Conservation (phyloP, 1,140 invertebrate genomes). For the Atta colombica region DNA sequence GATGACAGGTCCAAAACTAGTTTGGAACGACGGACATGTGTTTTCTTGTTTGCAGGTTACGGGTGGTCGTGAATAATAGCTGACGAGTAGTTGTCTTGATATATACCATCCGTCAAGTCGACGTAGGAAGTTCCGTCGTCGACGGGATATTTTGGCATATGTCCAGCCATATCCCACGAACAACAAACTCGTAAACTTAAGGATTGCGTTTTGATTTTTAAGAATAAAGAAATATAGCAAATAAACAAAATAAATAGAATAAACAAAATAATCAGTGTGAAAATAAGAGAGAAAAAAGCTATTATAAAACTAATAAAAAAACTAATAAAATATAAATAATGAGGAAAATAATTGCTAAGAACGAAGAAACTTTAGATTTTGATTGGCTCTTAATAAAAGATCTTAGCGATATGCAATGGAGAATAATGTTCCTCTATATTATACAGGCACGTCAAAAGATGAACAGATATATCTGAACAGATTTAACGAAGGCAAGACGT, state of each 20-base stretch:
- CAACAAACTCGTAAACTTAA: neutral
- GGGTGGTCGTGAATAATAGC: slow-evolving; percentile 72
- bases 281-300: neutral
- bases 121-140: slow-evolving; percentile 31
- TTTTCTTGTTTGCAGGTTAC: slow-evolving; percentile 60
- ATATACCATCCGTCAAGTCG: slow-evolving; percentile 56
- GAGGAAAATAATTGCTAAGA: neutral
- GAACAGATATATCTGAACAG: slow-evolving; percentile 26
- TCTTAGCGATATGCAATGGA: neutral
- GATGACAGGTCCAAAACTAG: slow-evolving; percentile 47
- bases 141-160: slow-evolving; percentile 69
- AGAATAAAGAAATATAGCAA: neutral
- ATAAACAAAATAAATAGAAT: neutral
- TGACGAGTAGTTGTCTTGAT: slow-evolving; percentile 52
- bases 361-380: slow-evolving; percentile 14
- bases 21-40: slow-evolving; percentile 13
- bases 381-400: slow-evolving; percentile 2
- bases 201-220: slow-evolving; percentile 8
- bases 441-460: neutral
- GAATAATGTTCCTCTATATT: slow-evolving; percentile 10
- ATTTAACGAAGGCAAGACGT: slow-evolving; percentile 42
- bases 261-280: neutral
- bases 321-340: neutral
- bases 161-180: slow-evolving; percentile 53
- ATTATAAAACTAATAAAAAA: neutral